phyloP scores from a whole-genome alignment of 2,888 invertebrate species.

The Amphipoea oculea region DNA sequence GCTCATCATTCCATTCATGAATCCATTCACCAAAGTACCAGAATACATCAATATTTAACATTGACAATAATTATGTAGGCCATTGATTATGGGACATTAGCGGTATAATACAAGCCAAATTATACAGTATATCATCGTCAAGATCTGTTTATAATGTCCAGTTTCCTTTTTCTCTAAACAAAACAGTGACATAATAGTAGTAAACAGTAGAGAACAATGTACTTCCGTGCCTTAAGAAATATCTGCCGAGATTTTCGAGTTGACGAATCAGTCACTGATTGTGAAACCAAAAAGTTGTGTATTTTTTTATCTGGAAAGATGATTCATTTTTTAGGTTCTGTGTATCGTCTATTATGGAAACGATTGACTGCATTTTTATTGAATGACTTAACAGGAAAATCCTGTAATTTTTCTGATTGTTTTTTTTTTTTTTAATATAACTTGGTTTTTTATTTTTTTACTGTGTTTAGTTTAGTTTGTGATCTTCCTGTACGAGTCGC shows the following conservation, averaged over 20 bases:
- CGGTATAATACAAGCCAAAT: slow-evolving; percentile 35
- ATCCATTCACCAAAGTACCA: slow-evolving; percentile 14
- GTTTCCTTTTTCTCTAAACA: slow-evolving; percentile 7
- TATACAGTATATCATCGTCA: slow-evolving; percentile 5
- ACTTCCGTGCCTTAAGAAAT: slow-evolving; percentile 32
- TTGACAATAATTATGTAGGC: slow-evolving; percentile 16
- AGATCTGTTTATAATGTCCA: slow-evolving; percentile 45
- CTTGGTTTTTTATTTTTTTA: too few species aligned
- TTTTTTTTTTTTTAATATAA: too few species aligned
- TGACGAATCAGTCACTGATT: slow-evolving; percentile 17
- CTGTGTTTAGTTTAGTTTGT: too few species aligned
- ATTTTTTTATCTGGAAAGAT: slow-evolving; percentile 10
- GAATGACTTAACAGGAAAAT: slow-evolving; percentile 10
- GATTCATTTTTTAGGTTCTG: neutral
- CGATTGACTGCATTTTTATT: neutral
- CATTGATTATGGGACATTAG: slow-evolving; percentile 27
- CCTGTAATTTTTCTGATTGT: neutral
- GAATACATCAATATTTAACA: slow-evolving; percentile 27
- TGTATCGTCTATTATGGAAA: slow-evolving; percentile 2
- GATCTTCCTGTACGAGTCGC: too few species aligned
- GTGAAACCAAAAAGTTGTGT: slow-evolving; percentile 25
- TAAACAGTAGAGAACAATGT: slow-evolving; percentile 7
- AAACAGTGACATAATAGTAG: slow-evolving; percentile 30
- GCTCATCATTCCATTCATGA: slow-evolving; percentile 13
- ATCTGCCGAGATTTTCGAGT: neutral